Conservation (phyloP, 1,140 invertebrate species). For the Dendrolimus kikuchii region DNA sequence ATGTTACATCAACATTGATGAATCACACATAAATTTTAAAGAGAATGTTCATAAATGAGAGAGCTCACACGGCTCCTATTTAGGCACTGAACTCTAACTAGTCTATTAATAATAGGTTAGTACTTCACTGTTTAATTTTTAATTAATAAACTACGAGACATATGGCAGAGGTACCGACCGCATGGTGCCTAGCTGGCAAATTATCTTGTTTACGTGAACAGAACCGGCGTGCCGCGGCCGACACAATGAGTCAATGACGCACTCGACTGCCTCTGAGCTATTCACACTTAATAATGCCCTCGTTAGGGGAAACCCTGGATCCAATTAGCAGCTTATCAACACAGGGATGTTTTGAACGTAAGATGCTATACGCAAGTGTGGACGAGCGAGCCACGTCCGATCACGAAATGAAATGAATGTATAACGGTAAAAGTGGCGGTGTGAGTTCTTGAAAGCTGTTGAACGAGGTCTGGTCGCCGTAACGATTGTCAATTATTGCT, state of each 20-base stretch:
- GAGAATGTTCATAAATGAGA: constrained; percentile 8
- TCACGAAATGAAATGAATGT: constrained; percentile 60
- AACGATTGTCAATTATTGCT: constrained; percentile 44
- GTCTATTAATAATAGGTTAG: constrained; percentile 14
- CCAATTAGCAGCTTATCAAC: constrained; percentile 32
- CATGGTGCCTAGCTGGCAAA: constrained; percentile 67
- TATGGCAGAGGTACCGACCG: constrained; percentile 53
- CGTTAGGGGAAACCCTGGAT: constrained; percentile 22
- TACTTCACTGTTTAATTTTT: constrained; percentile 14
- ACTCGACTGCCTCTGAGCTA: constrained; percentile 10
- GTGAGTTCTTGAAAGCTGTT: constrained; percentile 60
- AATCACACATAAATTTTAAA: constrained; percentile 18
- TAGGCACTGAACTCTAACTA: constrained; percentile 13
- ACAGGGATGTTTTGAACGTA: constrained; percentile 28
- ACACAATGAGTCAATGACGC: constrained; percentile 12
- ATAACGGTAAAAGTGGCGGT: constrained; percentile 69
- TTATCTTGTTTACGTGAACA: constrained; percentile 44
- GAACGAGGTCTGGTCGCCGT: constrained; percentile 43
- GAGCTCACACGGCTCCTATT: not conserved
- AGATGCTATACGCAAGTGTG: constrained; percentile 11
- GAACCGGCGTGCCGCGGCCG: constrained; percentile 19
- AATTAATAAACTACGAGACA: constrained; percentile 31
- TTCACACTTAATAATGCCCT: constrained; percentile 15
- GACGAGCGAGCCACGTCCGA: constrained; percentile 43
- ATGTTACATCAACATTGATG: constrained; percentile 43